Evolutionary conservation across 2,797 vertebrate species (phyloP).

Genomic region (Cynopterus sphinx): DNA sequence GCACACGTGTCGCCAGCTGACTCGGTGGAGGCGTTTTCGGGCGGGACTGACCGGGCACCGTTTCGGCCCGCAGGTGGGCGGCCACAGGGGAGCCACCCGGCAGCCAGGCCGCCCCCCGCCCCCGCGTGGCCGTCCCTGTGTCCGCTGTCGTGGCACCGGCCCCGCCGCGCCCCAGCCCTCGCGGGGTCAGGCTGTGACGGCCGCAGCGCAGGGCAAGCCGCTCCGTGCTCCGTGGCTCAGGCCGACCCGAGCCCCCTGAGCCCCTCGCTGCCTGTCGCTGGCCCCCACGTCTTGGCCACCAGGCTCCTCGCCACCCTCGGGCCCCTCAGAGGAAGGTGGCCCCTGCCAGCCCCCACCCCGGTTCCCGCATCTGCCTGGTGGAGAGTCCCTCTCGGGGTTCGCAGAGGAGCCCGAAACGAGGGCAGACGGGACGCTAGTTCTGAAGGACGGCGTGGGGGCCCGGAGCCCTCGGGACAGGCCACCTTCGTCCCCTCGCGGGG

Average conservation of each 20-base stretch:
- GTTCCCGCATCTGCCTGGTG: neutral
- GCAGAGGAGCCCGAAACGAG: neutral
- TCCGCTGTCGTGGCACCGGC: neutral
- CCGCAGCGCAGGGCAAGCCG: neutral
- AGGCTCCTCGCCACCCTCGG: neutral
- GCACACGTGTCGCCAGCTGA: no score
- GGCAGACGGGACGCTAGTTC: neutral
- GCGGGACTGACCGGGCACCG: no score
- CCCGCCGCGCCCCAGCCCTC: neutral
- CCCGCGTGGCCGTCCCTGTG: fast-evolving
- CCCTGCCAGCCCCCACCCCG: neutral
- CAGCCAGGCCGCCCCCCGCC: no score
- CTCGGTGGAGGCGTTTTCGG: no score
- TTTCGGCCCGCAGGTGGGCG: neutral
- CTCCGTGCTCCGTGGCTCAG: fast-evolving
- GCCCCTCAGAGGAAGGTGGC: no score
- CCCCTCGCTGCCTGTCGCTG: neutral
- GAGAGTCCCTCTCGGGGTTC: neutral
- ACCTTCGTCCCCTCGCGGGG: no score
- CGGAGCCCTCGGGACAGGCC: neutral
- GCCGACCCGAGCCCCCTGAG: no score
- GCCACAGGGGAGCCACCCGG: neutral
- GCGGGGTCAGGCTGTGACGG: neutral
- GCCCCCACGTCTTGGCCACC: no score
- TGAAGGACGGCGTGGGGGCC: neutral